Conservation (phyloP, 2,113 vertebrate species). For the Morone chrysops region DNA sequence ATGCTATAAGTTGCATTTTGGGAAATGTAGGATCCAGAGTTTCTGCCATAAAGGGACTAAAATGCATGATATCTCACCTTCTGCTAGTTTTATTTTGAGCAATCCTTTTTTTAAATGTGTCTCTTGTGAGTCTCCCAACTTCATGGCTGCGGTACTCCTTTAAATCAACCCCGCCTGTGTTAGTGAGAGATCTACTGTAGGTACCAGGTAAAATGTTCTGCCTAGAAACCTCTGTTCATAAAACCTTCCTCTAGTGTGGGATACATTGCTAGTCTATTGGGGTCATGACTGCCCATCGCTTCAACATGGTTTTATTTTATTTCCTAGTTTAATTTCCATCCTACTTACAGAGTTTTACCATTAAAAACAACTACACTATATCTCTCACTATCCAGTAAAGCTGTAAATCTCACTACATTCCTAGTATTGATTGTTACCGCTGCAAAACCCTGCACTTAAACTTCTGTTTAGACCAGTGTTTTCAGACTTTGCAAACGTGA, state of each 20-base stretch:
- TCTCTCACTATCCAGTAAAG: not conserved
- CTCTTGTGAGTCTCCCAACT: not conserved
- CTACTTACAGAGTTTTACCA: not conserved
- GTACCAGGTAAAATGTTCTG: not conserved
- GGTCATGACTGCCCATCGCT: not conserved
- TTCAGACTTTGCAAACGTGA: slow-evolving; percentile 23
- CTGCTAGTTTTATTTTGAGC: not conserved
- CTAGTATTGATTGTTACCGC: slow-evolving; percentile 6
- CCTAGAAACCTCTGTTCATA: not conserved
- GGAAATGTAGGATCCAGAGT: not conserved
- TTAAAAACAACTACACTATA: not conserved
- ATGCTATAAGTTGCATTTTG: not conserved
- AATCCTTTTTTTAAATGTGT: not conserved
- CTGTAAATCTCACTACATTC: not conserved
- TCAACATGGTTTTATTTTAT: not conserved
- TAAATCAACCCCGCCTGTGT: no score
- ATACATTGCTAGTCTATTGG: not conserved
- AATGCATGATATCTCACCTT: no score
- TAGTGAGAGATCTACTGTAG: no score
- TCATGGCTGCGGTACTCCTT: not conserved
- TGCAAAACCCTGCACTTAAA: slow-evolving; percentile 15
- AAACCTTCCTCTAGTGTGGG: not conserved
- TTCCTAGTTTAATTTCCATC: not conserved
- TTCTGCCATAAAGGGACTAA: no score
- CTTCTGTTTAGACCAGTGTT: slow-evolving; percentile 16